A percentile compares a stretch with the other conserved stretches of the same genome.
Evolutionary conservation across 2,888 invertebrate genomes (phyloP).

Genomic region (Pseudoips prasinana): DNA sequence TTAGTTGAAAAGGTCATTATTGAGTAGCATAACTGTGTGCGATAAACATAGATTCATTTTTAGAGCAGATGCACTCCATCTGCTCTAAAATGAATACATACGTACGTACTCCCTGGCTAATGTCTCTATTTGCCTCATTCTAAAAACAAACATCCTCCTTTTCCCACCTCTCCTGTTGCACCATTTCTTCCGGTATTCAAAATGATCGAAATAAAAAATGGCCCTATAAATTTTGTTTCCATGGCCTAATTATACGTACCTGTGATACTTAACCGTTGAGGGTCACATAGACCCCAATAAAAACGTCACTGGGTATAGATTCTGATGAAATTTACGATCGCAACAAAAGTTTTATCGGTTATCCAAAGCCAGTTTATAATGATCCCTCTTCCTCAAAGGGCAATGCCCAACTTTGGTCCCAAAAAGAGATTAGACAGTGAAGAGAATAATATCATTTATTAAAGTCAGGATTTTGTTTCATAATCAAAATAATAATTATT

Average conservation of each 20-base stretch:
- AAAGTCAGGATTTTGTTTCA: too few species aligned
- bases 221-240: slow-evolving; percentile 24
- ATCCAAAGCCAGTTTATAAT: slow-evolving; percentile 14
- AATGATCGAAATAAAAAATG: slow-evolving; percentile 15
- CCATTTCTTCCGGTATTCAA: slow-evolving; percentile 18
- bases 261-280: slow-evolving; percentile 13
- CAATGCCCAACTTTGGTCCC: too few species aligned
- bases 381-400: slow-evolving; percentile 8
- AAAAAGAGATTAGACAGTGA: too few species aligned
- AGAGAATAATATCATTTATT: too few species aligned
- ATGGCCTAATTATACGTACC: slow-evolving; percentile 27
- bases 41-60: too few species aligned
- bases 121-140: slow-evolving; percentile 2
- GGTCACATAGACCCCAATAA: slow-evolving; percentile 32
- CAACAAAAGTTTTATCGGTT: slow-evolving; percentile 34
- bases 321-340: slow-evolving; percentile 30
- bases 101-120: too few species aligned
- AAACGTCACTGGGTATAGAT: slow-evolving; percentile 35
- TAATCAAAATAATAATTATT: too few species aligned
- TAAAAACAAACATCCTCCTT: not conserved
- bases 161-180: slow-evolving; percentile 3
- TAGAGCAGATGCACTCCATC: too few species aligned
- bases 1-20: too few species aligned
- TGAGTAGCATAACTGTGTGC: too few species aligned
- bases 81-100: too few species aligned